Evolutionary conservation across 2,888 invertebrate genomes (phyloP).

Genomic region (Synanthedon andrenaeformis): DNA sequence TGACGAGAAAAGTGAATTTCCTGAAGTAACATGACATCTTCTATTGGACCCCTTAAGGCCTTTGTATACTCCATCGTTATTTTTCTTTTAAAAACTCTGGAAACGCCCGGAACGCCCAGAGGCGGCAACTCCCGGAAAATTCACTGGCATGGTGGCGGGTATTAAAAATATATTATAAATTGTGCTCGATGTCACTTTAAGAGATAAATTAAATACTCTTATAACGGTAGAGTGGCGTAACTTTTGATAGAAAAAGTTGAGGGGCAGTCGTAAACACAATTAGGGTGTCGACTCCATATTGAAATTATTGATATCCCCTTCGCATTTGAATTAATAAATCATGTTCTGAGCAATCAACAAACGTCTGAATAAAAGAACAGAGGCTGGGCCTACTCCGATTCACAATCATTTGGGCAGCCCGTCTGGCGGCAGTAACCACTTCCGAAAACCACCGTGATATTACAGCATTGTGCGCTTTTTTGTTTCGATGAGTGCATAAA

Average conservation of each 20-base stretch:
- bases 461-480: too few relatives aligned
- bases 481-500: too few relatives aligned
- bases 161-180: constrained; percentile 33
- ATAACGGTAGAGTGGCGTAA: constrained; percentile 37
- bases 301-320: too few relatives aligned
- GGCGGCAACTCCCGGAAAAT: background rate
- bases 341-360: too few relatives aligned
- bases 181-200: constrained; percentile 44
- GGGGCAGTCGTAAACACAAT: constrained; percentile 53
- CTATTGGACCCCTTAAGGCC: background rate
- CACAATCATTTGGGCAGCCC: too few relatives aligned
- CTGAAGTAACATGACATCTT: background rate
- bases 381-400: too few relatives aligned
- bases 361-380: too few relatives aligned
- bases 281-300: constrained; percentile 18
- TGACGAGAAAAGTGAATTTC: background rate
- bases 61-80: background rate
- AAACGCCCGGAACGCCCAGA: too few relatives aligned
- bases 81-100: background rate
- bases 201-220: constrained; percentile 56
- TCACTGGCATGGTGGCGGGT: background rate
- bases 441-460: too few relatives aligned
- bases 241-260: constrained; percentile 65
- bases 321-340: too few relatives aligned
- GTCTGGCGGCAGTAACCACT: too few relatives aligned